Conservation (phyloP, 2,797 vertebrate species). For the Anolis apletophallus region DNA sequence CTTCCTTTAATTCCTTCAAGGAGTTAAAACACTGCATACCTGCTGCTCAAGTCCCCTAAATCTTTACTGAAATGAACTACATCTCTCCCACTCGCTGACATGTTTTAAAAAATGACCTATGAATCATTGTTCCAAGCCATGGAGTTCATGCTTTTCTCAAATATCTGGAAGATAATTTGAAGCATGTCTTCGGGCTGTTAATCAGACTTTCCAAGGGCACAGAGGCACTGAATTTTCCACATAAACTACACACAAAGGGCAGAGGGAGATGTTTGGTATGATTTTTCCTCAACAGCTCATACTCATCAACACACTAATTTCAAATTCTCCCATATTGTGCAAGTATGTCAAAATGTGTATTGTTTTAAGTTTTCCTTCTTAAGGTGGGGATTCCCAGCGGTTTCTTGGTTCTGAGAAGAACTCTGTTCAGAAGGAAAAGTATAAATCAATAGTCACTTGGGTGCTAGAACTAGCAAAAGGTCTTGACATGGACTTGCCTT, state of each 20-base stretch:
- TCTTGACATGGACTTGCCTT: neutral
- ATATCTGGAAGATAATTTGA: slow-evolving; percentile 64
- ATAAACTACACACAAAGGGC: slow-evolving; percentile 14
- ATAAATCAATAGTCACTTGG: neutral
- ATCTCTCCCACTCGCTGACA: slow-evolving; percentile 56
- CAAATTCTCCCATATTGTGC: neutral
- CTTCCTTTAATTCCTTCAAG: slow-evolving; percentile 56
- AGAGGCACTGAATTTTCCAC: slow-evolving; percentile 15
- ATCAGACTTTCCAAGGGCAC: slow-evolving; percentile 59
- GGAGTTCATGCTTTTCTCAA: slow-evolving; percentile 60
- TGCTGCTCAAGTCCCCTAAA: slow-evolving; percentile 34
- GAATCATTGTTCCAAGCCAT: slow-evolving; percentile 63
- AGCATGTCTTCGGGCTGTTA: slow-evolving; percentile 42
- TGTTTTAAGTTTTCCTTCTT: neutral
- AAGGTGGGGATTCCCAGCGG: neutral
- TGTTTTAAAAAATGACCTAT: slow-evolving; percentile 62
- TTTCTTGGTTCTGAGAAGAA: neutral
- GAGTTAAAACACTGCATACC: slow-evolving; percentile 45
- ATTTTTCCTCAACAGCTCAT: neutral
- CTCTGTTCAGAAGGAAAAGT: neutral
- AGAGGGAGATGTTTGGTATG: neutral
- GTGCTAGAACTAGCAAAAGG: neutral
- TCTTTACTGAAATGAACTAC: slow-evolving; percentile 48
- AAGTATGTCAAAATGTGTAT: neutral
- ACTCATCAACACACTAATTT: neutral